These are phyloP conservation scores for Bombus balteatus DNA, from an alignment of 1,140 invertebrate species.

Conservation along the genomic window DNA sequence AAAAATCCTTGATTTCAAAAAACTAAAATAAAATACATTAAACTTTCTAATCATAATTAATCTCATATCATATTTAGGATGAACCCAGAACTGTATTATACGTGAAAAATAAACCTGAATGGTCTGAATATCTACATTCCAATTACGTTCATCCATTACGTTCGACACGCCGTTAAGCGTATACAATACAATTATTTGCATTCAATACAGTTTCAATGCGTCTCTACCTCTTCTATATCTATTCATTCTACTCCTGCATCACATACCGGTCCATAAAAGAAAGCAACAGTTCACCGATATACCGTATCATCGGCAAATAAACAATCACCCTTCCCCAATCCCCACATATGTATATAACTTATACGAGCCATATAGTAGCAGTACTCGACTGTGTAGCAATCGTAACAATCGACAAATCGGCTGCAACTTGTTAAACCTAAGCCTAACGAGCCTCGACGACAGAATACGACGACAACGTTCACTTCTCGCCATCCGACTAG, in stretches of 20 bases:
- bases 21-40: too few relatives aligned
- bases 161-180: neutral
- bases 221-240: neutral
- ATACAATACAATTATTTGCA: constrained; percentile 12
- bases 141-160: neutral
- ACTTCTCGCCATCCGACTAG: constrained; percentile 2
- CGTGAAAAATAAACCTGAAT: neutral
- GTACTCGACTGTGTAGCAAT: neutral
- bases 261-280: neutral
- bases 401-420: constrained; percentile 35
- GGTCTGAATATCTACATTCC: neutral
- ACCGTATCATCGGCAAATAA: neutral
- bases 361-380: neutral
- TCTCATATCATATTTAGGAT: too few relatives aligned
- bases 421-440: neutral
- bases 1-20: too few relatives aligned
- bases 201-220: constrained; percentile 6
- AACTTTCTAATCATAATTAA: too few relatives aligned
- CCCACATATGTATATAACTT: neutral
- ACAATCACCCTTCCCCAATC: neutral
- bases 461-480: neutral
- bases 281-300: neutral
- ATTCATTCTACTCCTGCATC: neutral
- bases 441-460: constrained; percentile 28
- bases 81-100: neutral